Percentiles rank a stretch among this genome's conserved stretches.
Evolutionary conservation across 1,140 invertebrate genomes (phyloP).

Genomic region (Brachionus calyciflorus): DNA sequence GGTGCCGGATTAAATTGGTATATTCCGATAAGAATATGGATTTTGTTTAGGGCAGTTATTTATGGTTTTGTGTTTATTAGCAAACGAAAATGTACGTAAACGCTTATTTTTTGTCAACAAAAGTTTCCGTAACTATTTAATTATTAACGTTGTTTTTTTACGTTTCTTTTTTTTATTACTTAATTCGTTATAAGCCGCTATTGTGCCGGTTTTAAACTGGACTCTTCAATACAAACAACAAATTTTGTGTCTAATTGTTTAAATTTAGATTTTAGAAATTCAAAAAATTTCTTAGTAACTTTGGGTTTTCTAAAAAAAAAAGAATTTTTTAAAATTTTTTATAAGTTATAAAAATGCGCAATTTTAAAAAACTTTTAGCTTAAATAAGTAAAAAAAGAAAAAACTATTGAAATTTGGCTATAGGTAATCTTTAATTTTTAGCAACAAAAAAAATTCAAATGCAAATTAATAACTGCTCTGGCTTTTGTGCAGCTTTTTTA

Average conservation of each 20-base stretch:
- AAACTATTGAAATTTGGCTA: no score
- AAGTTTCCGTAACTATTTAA: background rate
- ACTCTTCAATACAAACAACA: background rate
- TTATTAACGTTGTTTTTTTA: slow-evolving; percentile 12
- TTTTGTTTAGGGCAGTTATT: no score
- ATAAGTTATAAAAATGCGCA: background rate
- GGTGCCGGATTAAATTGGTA: slow-evolving; percentile 11
- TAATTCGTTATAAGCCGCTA: slow-evolving; percentile 11
- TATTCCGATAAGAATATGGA: background rate
- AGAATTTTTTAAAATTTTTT: background rate
- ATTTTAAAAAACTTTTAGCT: background rate
- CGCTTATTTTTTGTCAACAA: no score
- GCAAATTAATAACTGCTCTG: no score
- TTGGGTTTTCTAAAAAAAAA: background rate
- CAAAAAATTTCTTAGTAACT: background rate
- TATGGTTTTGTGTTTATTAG: no score
- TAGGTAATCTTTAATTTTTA: no score
- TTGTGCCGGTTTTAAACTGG: slow-evolving; percentile 23
- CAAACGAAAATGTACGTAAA: no score
- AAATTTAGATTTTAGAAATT: background rate
- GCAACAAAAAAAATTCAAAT: no score
- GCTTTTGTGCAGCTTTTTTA: no score
- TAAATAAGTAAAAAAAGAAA: no score
- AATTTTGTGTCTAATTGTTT: background rate
- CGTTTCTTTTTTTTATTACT: slow-evolving; percentile 35